Conservation (phyloP, 2,888 invertebrate species). For the Rhyacophila evoluta region DNA sequence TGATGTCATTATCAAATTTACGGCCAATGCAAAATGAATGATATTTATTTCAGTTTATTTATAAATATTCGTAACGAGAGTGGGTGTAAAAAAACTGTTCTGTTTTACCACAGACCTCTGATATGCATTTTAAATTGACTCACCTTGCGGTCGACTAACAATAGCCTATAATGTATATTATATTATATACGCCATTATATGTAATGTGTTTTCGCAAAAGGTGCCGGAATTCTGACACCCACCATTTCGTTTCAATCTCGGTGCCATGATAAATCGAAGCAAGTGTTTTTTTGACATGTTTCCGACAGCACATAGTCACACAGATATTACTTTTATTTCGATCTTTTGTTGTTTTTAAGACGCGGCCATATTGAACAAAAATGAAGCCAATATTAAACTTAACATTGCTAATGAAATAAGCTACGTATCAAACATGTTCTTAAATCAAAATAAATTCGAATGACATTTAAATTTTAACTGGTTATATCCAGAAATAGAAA, state of each 20-base stretch:
- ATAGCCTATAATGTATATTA: not conserved
- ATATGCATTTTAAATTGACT: conserved; percentile 14
- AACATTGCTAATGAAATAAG: too few relatives aligned
- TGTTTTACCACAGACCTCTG: not conserved
- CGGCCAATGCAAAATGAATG: not conserved
- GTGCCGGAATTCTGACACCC: conserved; percentile 2
- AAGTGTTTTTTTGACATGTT: not conserved
- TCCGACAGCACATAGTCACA: not conserved
- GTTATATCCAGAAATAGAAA: too few relatives aligned
- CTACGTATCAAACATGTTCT: too few relatives aligned
- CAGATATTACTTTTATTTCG: too few relatives aligned
- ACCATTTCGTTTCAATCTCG: not conserved
- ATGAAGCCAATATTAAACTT: too few relatives aligned
- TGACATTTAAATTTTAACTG: too few relatives aligned
- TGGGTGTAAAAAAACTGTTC: not conserved
- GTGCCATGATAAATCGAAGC: not conserved
- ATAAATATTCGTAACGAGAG: not conserved
- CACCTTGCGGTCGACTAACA: not conserved
- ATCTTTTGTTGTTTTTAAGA: too few relatives aligned
- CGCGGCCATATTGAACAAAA: too few relatives aligned
- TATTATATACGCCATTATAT: too few relatives aligned
- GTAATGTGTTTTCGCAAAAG: not conserved
- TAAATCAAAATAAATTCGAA: too few relatives aligned
- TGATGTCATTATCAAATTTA: too few relatives aligned
- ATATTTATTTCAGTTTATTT: not conserved